Percentiles rank a stretch among this genome's conserved stretches.
These are phyloP conservation scores for Heliothis peltigera DNA, from an alignment of 2,888 invertebrate genomes.

Conservation along the genomic window DNA sequence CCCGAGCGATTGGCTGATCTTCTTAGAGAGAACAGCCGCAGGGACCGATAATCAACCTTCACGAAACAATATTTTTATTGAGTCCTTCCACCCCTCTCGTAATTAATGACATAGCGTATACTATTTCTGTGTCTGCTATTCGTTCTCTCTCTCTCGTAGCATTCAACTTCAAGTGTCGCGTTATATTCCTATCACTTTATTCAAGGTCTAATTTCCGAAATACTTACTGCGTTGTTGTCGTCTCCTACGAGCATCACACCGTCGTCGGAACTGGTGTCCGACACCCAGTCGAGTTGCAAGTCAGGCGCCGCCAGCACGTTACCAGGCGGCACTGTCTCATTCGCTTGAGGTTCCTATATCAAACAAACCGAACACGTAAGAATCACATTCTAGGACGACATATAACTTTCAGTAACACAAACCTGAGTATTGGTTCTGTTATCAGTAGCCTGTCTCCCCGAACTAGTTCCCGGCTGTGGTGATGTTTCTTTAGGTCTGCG, in stretches of 20 bases:
- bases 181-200: background rate
- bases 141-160: too few species aligned
- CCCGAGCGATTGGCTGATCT: too few species aligned
- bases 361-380: constrained; percentile 13
- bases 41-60: too few species aligned
- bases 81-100: too few species aligned
- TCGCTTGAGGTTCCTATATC: constrained; percentile 66
- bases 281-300: constrained; percentile 94
- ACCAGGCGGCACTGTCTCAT: constrained; percentile 52
- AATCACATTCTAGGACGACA: background rate
- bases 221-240: constrained; percentile 68
- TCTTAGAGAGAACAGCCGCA: too few species aligned
- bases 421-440: constrained; percentile 51
- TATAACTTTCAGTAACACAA: background rate
- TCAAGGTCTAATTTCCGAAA: background rate
- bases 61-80: too few species aligned
- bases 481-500: constrained; percentile 69
- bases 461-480: constrained; percentile 83
- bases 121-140: too few species aligned
- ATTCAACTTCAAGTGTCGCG: too few species aligned
- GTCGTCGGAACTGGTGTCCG: constrained; percentile 91
- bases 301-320: constrained; percentile 92
- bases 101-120: too few species aligned
- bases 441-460: constrained; percentile 61
- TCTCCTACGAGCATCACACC: constrained; percentile 90